Conservation (phyloP, 2,113 vertebrate species). For the Girardinichthys multiradiatus region DNA sequence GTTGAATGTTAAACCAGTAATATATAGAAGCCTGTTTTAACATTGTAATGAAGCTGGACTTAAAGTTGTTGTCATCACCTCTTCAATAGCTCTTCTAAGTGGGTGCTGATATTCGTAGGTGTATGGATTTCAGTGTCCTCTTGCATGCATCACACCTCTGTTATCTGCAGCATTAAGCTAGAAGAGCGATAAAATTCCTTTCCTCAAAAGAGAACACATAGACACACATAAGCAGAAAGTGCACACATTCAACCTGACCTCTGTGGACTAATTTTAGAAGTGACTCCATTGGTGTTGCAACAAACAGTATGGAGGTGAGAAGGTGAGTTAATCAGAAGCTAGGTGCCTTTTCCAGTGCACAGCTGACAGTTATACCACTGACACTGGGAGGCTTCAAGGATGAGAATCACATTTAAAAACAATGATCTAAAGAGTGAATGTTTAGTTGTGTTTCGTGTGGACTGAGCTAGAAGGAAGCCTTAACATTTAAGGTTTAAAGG, state of each 20-base stretch:
- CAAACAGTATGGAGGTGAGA: constrained; percentile 11
- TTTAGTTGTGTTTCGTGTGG: too few species aligned
- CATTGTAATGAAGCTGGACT: too few species aligned
- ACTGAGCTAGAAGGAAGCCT: too few species aligned
- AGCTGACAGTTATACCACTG: constrained; percentile 15
- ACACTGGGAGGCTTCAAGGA: neutral
- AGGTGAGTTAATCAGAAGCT: constrained; percentile 40
- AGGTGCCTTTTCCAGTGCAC: constrained; percentile 24
- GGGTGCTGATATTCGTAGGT: constrained; percentile 13
- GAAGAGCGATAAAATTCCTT: constrained; percentile 56
- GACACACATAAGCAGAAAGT: neutral
- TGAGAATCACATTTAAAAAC: neutral
- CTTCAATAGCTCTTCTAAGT: neutral
- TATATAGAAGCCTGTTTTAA: too few species aligned
- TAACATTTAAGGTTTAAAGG: too few species aligned
- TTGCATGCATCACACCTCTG: constrained; percentile 52
- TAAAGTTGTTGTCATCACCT: constrained; percentile 7
- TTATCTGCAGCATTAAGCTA: constrained; percentile 40
- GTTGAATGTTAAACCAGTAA: too few species aligned
- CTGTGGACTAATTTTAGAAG: constrained; percentile 40
- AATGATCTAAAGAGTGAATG: neutral
- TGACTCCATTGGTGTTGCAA: constrained; percentile 25
- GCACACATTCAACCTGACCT: constrained; percentile 27
- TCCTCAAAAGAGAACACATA: constrained; percentile 47
- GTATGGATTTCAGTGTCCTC: constrained; percentile 1